Evolutionary conservation across 2,888 invertebrate species (phyloP).

Genomic region (Drosophila falleni): DNA sequence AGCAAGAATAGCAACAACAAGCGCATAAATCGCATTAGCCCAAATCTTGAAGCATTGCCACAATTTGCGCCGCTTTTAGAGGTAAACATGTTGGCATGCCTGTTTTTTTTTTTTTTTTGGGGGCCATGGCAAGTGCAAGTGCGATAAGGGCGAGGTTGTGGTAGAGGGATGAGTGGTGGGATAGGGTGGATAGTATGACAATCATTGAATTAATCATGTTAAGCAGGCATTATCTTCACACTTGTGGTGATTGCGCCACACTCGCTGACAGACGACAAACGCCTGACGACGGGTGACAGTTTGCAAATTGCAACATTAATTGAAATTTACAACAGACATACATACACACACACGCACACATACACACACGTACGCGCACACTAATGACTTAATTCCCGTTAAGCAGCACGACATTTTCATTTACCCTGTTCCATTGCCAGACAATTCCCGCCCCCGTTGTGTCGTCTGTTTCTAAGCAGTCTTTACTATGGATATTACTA

Average conservation of each 20-base stretch:
- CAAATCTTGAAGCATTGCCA: slow-evolving; percentile 61
- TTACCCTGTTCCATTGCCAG: slow-evolving; percentile 7
- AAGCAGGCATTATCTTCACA: slow-evolving; percentile 75
- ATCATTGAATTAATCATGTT: slow-evolving; percentile 69
- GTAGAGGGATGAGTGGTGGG: neutral
- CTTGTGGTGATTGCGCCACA: slow-evolving; percentile 54
- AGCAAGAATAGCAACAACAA: slow-evolving; percentile 18
- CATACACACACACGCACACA: slow-evolving; percentile 1
- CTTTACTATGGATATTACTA: slow-evolving; percentile 20
- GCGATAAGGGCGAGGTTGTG: slow-evolving; percentile 18
- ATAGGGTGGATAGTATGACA: neutral
- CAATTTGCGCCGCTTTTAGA: slow-evolving; percentile 28
- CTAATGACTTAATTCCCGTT: slow-evolving; percentile 78
- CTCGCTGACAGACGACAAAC: slow-evolving; percentile 1
- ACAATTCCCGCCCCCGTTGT: slow-evolving; percentile 27
- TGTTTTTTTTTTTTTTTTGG: slow-evolving; percentile 22
- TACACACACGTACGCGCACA: slow-evolving; percentile 13
- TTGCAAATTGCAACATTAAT: slow-evolving; percentile 78
- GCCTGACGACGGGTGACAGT: slow-evolving; percentile 60
- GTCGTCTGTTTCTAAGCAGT: slow-evolving; percentile 35
- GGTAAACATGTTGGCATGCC: slow-evolving; percentile 29
- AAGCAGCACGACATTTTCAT: slow-evolving; percentile 57
- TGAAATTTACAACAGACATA: slow-evolving; percentile 57
- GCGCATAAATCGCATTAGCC: slow-evolving; percentile 73
- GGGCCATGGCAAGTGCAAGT: slow-evolving; percentile 34